Evolutionary conservation across 2,113 vertebrate species (phyloP).

Genomic region (Podiceps cristatus): DNA sequence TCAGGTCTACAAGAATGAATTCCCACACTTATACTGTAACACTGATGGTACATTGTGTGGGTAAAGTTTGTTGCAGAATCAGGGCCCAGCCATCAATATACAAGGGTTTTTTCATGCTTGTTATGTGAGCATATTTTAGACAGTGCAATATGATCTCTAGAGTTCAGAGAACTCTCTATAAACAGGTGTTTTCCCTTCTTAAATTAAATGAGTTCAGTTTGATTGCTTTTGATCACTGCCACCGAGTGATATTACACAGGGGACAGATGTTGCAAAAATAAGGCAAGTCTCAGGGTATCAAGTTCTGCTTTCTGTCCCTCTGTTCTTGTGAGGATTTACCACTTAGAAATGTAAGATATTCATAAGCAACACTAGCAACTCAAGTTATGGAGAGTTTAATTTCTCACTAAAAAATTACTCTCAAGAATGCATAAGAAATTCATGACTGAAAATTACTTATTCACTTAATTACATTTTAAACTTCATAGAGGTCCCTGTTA

Average conservation of each 20-base stretch:
- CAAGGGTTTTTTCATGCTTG: not conserved
- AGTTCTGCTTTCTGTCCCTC: not conserved
- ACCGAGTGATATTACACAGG: not conserved
- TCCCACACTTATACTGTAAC: not conserved
- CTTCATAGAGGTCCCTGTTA: not conserved
- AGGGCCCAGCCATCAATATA: not conserved
- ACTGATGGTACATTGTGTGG: too few species aligned
- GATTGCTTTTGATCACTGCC: not conserved
- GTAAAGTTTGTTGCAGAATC: not conserved
- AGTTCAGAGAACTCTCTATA: not conserved
- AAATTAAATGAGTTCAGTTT: not conserved
- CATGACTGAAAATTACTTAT: not conserved
- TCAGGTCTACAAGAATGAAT: not conserved
- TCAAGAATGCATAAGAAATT: not conserved
- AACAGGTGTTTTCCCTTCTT: not conserved
- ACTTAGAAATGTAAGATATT: not conserved
- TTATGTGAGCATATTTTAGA: not conserved
- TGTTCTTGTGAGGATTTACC: not conserved
- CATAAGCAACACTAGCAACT: not conserved
- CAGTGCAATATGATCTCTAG: not conserved
- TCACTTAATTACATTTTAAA: not conserved
- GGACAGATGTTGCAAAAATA: not conserved
- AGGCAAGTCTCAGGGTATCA: not conserved
- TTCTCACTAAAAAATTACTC: not conserved
- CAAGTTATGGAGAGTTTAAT: not conserved